A percentile compares a stretch with the other conserved stretches of the same genome.
Evolutionary conservation across 2,113 vertebrate genomes (phyloP).

Genomic region (Ifrita kowaldi): DNA sequence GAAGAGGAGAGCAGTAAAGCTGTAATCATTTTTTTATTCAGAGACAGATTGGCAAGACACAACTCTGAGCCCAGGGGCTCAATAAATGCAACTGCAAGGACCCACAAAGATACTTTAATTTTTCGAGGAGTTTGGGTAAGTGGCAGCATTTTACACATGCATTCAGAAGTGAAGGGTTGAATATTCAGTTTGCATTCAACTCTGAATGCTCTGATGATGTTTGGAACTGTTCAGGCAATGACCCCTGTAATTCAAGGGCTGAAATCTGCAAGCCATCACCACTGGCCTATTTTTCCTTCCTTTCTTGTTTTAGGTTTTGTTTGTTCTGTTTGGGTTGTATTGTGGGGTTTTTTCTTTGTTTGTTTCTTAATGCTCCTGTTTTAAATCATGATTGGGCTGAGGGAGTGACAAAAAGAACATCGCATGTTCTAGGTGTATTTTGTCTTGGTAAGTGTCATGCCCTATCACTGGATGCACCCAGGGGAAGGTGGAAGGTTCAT

Average conservation of each 20-base stretch:
- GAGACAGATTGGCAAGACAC: not conserved
- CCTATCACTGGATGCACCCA: not conserved
- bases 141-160: not conserved
- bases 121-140: not conserved
- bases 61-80: not conserved
- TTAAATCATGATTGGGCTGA: not conserved
- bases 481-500: not conserved
- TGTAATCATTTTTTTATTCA: not conserved
- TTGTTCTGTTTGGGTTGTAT: not conserved
- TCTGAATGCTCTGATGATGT: not conserved
- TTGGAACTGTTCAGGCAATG: not conserved
- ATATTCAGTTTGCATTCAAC: conserved; percentile 27
- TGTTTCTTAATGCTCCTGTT: not conserved
- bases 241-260: not conserved
- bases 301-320: not conserved
- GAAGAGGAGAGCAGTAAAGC: not conserved
- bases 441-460: not conserved
- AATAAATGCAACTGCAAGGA: not conserved
- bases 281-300: not conserved
- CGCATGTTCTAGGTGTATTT: not conserved
- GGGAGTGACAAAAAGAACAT: not conserved
- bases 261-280: not conserved
- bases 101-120: not conserved
- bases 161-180: not conserved
- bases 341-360: not conserved